Conservation (phyloP, 2,888 invertebrate genomes). For the Ennomos quercinarius region DNA sequence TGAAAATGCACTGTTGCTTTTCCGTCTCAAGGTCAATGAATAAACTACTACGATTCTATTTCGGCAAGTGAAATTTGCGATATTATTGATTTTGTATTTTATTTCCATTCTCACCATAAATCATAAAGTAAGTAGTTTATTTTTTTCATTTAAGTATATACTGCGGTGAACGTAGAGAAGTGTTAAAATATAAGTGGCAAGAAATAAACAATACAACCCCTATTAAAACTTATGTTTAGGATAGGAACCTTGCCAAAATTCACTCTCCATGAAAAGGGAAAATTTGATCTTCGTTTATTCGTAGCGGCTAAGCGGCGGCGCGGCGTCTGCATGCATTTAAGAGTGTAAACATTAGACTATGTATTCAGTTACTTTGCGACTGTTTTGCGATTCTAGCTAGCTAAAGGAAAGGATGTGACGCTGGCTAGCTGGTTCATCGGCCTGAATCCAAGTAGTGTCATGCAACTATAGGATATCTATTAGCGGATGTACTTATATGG, state of each 20-base stretch:
- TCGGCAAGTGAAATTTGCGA: slow-evolving; percentile 18
- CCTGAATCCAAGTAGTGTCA: slow-evolving; percentile 68
- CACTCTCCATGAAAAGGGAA: slow-evolving; percentile 6
- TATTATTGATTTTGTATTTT: slow-evolving; percentile 1
- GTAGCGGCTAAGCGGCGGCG: too few relatives aligned
- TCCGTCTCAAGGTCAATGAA: slow-evolving; percentile 76
- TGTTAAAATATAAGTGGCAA: not conserved
- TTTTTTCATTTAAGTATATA: not conserved
- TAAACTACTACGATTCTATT: slow-evolving; percentile 36
- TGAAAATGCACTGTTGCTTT: slow-evolving; percentile 75
- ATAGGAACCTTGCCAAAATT: slow-evolving; percentile 11
- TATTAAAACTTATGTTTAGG: not conserved
- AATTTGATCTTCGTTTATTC: slow-evolving; percentile 12
- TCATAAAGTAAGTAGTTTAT: too few relatives aligned
- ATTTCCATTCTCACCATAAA: not conserved
- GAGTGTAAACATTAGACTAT: slow-evolving; percentile 19
- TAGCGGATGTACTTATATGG: slow-evolving; percentile 62
- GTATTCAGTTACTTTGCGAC: slow-evolving; percentile 15
- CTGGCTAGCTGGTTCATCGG: slow-evolving; percentile 68
- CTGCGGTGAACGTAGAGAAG: too few relatives aligned
- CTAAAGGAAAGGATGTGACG: slow-evolving; percentile 76
- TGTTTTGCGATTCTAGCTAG: slow-evolving; percentile 41
- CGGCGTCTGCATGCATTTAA: slow-evolving; percentile 1
- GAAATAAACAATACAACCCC: not conserved
- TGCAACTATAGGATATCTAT: slow-evolving; percentile 51